These are phyloP conservation scores for Timema podura DNA, from an alignment of 2,888 invertebrate genomes.

Conservation along the genomic window DNA sequence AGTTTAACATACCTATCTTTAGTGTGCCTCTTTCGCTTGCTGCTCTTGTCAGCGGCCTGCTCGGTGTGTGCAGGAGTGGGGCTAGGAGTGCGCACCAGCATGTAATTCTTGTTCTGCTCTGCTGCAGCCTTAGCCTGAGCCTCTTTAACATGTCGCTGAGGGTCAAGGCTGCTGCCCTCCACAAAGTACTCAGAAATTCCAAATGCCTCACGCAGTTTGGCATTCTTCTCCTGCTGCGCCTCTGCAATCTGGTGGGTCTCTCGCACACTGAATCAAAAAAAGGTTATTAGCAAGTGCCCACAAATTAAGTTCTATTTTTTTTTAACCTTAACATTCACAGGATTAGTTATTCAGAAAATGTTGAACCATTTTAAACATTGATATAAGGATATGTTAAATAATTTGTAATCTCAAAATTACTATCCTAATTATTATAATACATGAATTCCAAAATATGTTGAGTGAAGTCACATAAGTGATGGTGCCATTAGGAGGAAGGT, in stretches of 20 bases:
- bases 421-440: too few relatives aligned
- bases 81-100: conserved; percentile 73
- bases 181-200: conserved; percentile 92
- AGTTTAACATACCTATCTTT: conserved; percentile 4
- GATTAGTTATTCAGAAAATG: not conserved
- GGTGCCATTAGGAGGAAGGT: too few relatives aligned
- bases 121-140: conserved; percentile 49
- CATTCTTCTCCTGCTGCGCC: conserved; percentile 94
- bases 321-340: too few relatives aligned
- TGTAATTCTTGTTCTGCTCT: conserved; percentile 56
- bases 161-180: conserved; percentile 88
- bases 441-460: too few relatives aligned
- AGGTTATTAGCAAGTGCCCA: not conserved
- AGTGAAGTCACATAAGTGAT: too few relatives aligned
- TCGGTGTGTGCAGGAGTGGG: conserved; percentile 40
- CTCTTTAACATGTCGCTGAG: conserved; percentile 64
- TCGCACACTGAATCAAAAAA: conserved; percentile 63
- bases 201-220: conserved; percentile 86
- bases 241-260: conserved; percentile 96
- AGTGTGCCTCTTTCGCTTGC: conserved; percentile 2
- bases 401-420: too few relatives aligned
- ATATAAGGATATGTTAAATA: too few relatives aligned
- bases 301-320: not conserved
- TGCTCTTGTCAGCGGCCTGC: conserved; percentile 35
- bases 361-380: not conserved